Conservation (phyloP, 2,797 vertebrate species). For the Dermochelys coriacea region DNA sequence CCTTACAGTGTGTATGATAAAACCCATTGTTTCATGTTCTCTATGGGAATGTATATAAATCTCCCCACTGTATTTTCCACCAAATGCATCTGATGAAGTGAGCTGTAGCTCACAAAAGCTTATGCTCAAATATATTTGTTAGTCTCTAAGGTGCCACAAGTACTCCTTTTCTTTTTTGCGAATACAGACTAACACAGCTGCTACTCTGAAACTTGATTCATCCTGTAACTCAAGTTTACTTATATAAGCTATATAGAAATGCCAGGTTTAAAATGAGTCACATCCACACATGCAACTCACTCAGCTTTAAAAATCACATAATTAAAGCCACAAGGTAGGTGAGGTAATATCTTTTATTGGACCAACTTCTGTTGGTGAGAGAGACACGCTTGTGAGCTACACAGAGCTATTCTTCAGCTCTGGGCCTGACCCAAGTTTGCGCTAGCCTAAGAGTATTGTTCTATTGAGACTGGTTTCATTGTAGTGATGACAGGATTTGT, state of each 20-base stretch:
- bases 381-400: neutral
- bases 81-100: no score
- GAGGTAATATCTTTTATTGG: neutral
- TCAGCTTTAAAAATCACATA: neutral
- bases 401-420: neutral
- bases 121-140: no score
- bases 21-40: no score
- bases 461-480: neutral
- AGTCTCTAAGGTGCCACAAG: no score
- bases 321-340: neutral
- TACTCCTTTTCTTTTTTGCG: no score
- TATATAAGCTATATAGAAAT: neutral
- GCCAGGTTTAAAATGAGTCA: neutral
- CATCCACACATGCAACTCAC: neutral
- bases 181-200: no score
- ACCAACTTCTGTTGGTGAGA: neutral
- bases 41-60: no score
- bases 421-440: neutral
- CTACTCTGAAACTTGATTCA: no score
- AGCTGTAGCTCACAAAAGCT: no score
- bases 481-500: neutral
- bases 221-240: fast-evolving
- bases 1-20: no score
- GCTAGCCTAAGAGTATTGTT: neutral
- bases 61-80: no score